Base-by-base conservation (phyloP, 2,113 vertebrate species). In the Erythrocercus mccallii region DNA sequence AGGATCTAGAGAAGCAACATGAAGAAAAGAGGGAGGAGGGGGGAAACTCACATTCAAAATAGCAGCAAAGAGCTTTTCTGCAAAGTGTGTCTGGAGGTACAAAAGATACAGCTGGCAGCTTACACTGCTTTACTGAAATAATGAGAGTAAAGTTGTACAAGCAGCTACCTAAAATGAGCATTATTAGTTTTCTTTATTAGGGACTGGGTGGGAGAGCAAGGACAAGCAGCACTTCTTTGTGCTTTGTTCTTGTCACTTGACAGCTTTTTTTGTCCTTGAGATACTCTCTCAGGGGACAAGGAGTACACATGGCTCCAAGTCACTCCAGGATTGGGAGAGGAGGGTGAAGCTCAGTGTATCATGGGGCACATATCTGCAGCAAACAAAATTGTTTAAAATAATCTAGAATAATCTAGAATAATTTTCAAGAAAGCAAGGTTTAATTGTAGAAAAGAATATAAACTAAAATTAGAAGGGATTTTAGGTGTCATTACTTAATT, bases 351-450 rank as follows among this genome's bases (percentile, higher is more conserved):
- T 73, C 71, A 77, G 21, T 0, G 0, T 60, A 83, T 71, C 57
- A 81, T 91, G 61, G 42, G 57, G 87, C 74, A 56, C 4, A 6
- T 61, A 76, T 77, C 77, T 37, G 38, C 58, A 71, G 69, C 22
- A 95, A 90, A 96, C 86, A 20, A 61, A 62, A 80, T 90, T 94
- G 66, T 86, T 96, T 77, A 80, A 92, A 96, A 96, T 92, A 96
- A 95, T 86, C 76, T 27, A 68, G 72, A 95, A 71, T 82, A 40
- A 40, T 40, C 12, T 40, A 10, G 38, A n/a, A n/a, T n/a, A 94
- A 91, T 88, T 90, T 74, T 74, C 60, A 89, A 88, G 53, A 71
- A 92, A 84, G 65, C 5, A 74, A 85, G 37, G 78, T 86, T 85
- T 79, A 86, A 92, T 95, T 92, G 72, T 79, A 86, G 35, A 76